These are phyloP conservation scores for Lordiphosa clarofinis DNA, from an alignment of 1,140 invertebrate species.

Conservation along the genomic window DNA sequence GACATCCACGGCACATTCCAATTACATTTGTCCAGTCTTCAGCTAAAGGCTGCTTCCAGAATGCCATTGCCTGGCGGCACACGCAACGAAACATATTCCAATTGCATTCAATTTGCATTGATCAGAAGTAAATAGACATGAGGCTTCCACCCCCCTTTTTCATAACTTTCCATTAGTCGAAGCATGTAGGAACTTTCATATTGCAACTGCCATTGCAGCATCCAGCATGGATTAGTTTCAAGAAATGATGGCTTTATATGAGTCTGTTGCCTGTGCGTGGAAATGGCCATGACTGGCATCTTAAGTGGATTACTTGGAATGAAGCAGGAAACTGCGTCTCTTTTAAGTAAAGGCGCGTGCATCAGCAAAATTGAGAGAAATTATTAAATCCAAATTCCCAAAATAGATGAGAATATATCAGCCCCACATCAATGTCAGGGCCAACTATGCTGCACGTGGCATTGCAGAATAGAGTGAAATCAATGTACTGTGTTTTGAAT, in stretches of 20 bases:
- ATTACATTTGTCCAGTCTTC: slow-evolving; percentile 46
- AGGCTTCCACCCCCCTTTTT: not conserved
- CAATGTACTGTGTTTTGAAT: too few relatives aligned
- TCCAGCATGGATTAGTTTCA: slow-evolving; percentile 37
- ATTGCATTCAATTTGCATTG: slow-evolving; percentile 65
- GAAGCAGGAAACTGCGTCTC: not conserved
- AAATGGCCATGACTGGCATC: slow-evolving; percentile 9
- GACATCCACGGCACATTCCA: slow-evolving; percentile 18
- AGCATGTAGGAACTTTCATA: slow-evolving; percentile 46
- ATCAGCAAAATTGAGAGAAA: slow-evolving; percentile 6
- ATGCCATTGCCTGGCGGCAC: slow-evolving; percentile 3
- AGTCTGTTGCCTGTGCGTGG: slow-evolving; percentile 9
- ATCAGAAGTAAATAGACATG: slow-evolving; percentile 27
- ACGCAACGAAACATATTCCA: slow-evolving; percentile 26
- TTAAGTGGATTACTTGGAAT: slow-evolving; percentile 35
- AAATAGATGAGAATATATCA: slow-evolving; percentile 9
- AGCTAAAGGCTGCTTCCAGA: slow-evolving; percentile 3
- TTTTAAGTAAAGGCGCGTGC: not conserved
- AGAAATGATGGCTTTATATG: slow-evolving; percentile 22
- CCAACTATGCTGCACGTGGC: slow-evolving; percentile 5
- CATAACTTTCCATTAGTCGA: slow-evolving; percentile 46
- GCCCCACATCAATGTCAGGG: slow-evolving; percentile 1
- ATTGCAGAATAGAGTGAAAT: slow-evolving; percentile 4
- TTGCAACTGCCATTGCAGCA: slow-evolving; percentile 27
- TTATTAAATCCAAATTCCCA: slow-evolving; percentile 6